Evolutionary conservation across 2,797 vertebrate genomes (phyloP).

Genomic region (Psittacula echo): DNA sequence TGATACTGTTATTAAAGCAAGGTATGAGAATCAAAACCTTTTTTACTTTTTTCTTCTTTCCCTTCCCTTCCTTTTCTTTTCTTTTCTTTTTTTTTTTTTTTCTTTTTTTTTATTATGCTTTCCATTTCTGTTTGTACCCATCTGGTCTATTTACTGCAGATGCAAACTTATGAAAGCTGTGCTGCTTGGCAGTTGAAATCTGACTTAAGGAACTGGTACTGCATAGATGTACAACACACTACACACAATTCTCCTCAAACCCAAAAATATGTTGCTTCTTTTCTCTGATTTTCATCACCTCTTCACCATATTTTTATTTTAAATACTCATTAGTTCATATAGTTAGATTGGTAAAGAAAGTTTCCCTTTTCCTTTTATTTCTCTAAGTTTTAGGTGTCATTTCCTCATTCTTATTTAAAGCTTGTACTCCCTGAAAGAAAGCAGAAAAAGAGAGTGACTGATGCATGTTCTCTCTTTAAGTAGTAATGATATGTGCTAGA

Average conservation of each 20-base stretch:
- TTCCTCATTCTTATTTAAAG: not conserved
- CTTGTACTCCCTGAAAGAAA: not conserved
- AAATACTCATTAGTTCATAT: not conserved
- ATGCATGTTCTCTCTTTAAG: not conserved
- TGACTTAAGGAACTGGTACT: conserved; percentile 45
- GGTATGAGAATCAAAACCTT: conserved; percentile 40
- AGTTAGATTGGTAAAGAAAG: not conserved
- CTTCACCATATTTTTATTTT: not conserved
- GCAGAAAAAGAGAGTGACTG: not conserved
- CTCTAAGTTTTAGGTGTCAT: not conserved
- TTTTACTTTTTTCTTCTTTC: not conserved
- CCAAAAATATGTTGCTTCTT: not conserved
- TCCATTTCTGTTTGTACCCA: conserved; percentile 67
- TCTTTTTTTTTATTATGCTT: not conserved
- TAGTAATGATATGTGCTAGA: not conserved
- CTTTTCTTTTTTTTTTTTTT: not conserved
- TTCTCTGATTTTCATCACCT: conserved; percentile 9
- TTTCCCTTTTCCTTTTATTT: not conserved
- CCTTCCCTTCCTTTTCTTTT: not conserved
- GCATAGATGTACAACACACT: not conserved
- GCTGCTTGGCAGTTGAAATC: conserved; percentile 53
- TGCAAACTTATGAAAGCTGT: conserved; percentile 61
- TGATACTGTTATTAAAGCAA: conserved; percentile 61
- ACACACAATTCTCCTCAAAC: not conserved
- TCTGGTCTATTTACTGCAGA: conserved; percentile 73